Conservation (phyloP, 2,113 vertebrate species). For the Macrotus californicus region DNA sequence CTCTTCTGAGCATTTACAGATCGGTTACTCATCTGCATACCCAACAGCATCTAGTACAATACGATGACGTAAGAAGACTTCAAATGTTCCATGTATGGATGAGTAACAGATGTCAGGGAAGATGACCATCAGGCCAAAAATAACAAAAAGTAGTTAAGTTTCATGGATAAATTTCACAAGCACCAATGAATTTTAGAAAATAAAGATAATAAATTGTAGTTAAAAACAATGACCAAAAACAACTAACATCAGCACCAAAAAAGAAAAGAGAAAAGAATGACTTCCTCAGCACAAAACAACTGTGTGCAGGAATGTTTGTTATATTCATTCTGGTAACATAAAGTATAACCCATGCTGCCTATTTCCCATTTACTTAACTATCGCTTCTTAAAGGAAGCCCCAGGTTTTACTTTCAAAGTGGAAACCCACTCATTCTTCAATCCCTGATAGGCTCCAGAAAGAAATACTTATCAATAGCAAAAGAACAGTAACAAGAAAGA, state of each 20-base stretch:
- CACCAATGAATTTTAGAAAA: not conserved
- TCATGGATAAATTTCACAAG: not conserved
- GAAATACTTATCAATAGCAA: not conserved
- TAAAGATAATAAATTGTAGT: not conserved
- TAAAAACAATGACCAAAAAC: not conserved
- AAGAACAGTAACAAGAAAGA: not conserved
- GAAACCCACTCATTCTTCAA: conserved; percentile 21
- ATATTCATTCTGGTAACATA: not conserved
- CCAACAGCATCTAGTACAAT: not conserved
- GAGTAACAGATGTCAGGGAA: not conserved
- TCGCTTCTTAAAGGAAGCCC: not conserved
- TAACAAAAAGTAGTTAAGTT: not conserved
- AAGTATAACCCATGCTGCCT: not conserved
- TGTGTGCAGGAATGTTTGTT: not conserved
- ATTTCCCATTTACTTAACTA: not conserved
- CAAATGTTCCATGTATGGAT: not conserved
- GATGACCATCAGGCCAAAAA: not conserved
- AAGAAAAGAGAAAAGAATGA: not conserved
- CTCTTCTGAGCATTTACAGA: not conserved
- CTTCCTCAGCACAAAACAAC: not conserved
- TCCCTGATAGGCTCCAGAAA: not conserved
- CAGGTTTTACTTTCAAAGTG: not conserved
- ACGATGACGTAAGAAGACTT: not conserved
- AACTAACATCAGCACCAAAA: not conserved
- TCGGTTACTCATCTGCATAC: not conserved